These are phyloP conservation scores for Porites lutea DNA, from an alignment of 64 coral and sea anemone species.

Conservation along the genomic window DNA sequence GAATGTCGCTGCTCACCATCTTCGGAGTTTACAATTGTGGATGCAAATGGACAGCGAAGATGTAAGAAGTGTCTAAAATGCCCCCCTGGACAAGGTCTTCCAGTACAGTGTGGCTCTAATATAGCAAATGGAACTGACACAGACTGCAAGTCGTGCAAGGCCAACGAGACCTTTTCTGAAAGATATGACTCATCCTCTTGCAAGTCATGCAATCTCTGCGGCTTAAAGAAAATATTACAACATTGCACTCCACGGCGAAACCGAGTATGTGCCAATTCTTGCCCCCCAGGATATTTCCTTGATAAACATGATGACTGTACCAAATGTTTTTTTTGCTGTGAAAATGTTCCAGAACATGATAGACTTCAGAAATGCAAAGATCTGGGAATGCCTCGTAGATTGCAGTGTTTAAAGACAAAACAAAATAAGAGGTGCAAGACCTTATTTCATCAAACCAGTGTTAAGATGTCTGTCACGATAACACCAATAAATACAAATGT, in stretches of 20 bases:
- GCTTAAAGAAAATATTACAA: not conserved
- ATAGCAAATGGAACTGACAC: not conserved
- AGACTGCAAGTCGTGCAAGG: not conserved
- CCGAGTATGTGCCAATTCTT: not conserved
- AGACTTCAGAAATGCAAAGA: not conserved
- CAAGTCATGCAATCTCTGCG: slow-evolving; percentile 28
- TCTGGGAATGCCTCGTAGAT: not conserved
- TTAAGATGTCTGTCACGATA: too few species aligned
- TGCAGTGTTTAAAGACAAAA: not conserved
- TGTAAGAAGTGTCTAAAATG: slow-evolving; percentile 17
- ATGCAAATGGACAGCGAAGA: too few species aligned
- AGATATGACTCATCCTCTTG: not conserved
- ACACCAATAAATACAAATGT: too few species aligned
- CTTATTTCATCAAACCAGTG: not conserved
- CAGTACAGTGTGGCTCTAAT: not conserved
- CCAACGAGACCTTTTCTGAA: not conserved
- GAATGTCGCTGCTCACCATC: not conserved
- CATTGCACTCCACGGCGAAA: slow-evolving; percentile 1
- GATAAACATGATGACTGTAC: not conserved
- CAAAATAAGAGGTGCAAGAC: not conserved
- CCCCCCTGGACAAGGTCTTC: slow-evolving; percentile 10
- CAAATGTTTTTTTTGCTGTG: slow-evolving; percentile 8
- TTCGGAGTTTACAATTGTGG: not conserved
- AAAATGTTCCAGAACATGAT: not conserved
- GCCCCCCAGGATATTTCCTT: not conserved